A percentile compares a stretch with the other conserved stretches of the same genome.
phyloP scores from a whole-genome alignment of 2,888 invertebrate genomes.

The Scaptomyza parva region DNA sequence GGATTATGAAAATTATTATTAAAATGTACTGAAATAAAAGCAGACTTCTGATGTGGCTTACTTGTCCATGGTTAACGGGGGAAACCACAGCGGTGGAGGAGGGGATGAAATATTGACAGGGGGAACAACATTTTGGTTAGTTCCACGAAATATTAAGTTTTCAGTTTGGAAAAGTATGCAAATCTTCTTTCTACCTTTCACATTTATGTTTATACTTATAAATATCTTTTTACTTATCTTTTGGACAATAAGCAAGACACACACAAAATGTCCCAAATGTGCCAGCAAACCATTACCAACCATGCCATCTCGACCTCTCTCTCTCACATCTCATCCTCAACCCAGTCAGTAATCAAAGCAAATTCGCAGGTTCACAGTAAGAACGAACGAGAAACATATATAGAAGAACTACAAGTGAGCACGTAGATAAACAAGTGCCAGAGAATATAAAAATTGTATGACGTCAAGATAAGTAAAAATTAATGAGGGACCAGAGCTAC shows the following conservation, averaged over 20 bases:
- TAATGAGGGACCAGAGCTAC: conserved; percentile 63
- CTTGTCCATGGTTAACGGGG: conserved; percentile 25
- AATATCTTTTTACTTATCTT: neutral
- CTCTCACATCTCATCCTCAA: no score
- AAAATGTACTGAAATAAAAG: conserved; percentile 62
- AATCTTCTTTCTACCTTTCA: neutral
- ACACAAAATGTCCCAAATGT: conserved; percentile 9
- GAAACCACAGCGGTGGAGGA: neutral
- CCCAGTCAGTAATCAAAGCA: conserved; percentile 19
- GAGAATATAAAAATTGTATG: conserved; percentile 57
- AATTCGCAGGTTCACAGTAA: conserved; percentile 24
- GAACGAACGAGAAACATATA: conserved; percentile 19
- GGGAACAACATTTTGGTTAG: conserved; percentile 4
- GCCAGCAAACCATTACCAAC: neutral
- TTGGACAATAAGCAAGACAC: conserved; percentile 15
- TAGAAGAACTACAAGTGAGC: conserved; percentile 52
- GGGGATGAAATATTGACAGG: neutral
- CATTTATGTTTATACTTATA: conserved; percentile 2
- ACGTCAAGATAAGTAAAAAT: conserved; percentile 75
- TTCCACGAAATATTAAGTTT: conserved; percentile 1
- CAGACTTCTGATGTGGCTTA: conserved; percentile 71
- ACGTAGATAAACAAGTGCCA: conserved; percentile 68
- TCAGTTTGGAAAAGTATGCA: neutral
- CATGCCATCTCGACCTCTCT: no score
- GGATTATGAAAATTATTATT: conserved; percentile 76